A percentile compares a stretch with the other conserved stretches of the same genome.
These are phyloP conservation scores for Tetropium fuscum DNA, from an alignment of 2,888 invertebrate genomes.

Conservation along the genomic window DNA sequence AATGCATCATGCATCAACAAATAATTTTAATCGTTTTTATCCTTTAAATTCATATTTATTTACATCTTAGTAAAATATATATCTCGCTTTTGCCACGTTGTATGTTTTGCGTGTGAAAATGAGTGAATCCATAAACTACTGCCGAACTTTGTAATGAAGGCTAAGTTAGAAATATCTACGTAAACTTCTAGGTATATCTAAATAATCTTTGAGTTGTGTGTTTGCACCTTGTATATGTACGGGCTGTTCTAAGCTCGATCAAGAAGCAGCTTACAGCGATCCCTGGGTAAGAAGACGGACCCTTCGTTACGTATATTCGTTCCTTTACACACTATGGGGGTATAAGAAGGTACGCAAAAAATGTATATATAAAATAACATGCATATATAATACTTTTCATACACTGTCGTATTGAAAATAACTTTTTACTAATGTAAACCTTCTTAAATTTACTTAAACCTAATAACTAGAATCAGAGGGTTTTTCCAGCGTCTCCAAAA, in stretches of 20 bases:
- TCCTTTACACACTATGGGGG: slow-evolving; percentile 36
- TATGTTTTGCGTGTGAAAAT: slow-evolving; percentile 7
- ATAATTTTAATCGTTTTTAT: background rate
- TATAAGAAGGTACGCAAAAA: slow-evolving; percentile 54
- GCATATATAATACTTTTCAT: slow-evolving; percentile 54
- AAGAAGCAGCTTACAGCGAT: slow-evolving; percentile 51
- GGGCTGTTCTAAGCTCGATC: slow-evolving; percentile 54
- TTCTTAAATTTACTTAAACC: slow-evolving; percentile 47
- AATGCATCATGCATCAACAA: no score
- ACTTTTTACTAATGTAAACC: slow-evolving; percentile 53
- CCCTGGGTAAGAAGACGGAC: slow-evolving; percentile 57
- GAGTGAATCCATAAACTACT: background rate
- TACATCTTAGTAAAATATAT: background rate
- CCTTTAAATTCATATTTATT: background rate
- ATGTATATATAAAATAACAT: slow-evolving; percentile 56
- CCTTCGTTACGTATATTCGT: slow-evolving; percentile 51
- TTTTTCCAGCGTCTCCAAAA: slow-evolving; percentile 36
- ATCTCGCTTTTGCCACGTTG: slow-evolving; percentile 19
- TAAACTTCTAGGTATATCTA: slow-evolving; percentile 46
- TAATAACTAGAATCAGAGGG: slow-evolving; percentile 59
- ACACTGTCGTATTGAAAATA: slow-evolving; percentile 60
- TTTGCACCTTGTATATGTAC: slow-evolving; percentile 51
- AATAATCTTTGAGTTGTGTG: slow-evolving; percentile 43
- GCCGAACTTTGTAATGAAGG: slow-evolving; percentile 18
- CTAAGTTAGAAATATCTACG: slow-evolving; percentile 41